A percentile compares a stretch with the other conserved stretches of the same genome.
These are phyloP conservation scores for Elymnias hypermnestra DNA, from an alignment of 1,140 invertebrate species.

Conservation along the genomic window DNA sequence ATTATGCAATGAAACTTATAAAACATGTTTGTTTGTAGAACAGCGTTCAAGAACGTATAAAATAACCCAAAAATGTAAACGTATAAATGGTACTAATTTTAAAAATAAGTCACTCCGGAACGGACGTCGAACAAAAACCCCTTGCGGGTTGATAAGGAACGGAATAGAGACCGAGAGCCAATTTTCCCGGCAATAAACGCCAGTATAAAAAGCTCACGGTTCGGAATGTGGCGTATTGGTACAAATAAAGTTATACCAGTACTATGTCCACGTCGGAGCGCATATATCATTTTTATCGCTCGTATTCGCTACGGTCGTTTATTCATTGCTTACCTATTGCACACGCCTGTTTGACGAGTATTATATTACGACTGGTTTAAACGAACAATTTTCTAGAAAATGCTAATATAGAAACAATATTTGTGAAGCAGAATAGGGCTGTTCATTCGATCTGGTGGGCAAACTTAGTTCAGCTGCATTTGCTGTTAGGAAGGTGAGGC, in stretches of 20 bases:
- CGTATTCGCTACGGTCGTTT: slow-evolving; percentile 54
- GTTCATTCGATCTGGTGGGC: too few relatives aligned
- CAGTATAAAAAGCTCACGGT: slow-evolving; percentile 39
- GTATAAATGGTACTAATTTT: slow-evolving; percentile 13
- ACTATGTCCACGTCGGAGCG: slow-evolving; percentile 48
- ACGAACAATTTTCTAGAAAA: slow-evolving; percentile 7
- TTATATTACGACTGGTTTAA: slow-evolving; percentile 27
- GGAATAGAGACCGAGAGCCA: slow-evolving; percentile 29
- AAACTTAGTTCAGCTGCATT: too few relatives aligned
- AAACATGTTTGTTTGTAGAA: too few relatives aligned
- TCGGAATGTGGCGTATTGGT: slow-evolving; percentile 41
- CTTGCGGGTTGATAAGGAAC: slow-evolving; percentile 20
- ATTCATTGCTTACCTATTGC: slow-evolving; percentile 74
- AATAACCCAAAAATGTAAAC: background rate
- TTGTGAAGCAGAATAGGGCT: too few relatives aligned
- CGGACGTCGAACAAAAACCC: slow-evolving; percentile 24
- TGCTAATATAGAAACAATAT: too few relatives aligned
- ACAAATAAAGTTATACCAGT: slow-evolving; percentile 60
- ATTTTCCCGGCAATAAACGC: slow-evolving; percentile 37
- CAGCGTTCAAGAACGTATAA: background rate
- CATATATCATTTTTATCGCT: slow-evolving; percentile 75
- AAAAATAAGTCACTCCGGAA: slow-evolving; percentile 21
- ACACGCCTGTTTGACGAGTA: slow-evolving; percentile 40
- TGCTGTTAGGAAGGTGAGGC: too few relatives aligned
- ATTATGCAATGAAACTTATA: too few relatives aligned